phyloP scores from a whole-genome alignment of 2,113 vertebrate species.

The Phodopus roborovskii region DNA sequence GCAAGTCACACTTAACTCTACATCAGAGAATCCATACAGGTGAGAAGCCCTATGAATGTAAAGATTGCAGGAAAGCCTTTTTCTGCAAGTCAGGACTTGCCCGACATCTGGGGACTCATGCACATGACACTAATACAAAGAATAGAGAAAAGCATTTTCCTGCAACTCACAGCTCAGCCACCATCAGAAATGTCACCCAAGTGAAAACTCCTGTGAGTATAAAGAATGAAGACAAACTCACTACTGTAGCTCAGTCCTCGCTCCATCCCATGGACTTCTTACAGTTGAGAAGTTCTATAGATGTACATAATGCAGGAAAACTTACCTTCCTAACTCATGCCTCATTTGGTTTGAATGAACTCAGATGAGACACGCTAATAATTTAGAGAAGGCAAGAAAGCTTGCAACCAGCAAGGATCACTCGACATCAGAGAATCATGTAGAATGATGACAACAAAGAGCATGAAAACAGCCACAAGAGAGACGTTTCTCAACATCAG shows the following conservation, averaged over 20 bases:
- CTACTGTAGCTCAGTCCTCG: background rate
- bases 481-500: background rate
- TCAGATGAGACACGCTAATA: background rate
- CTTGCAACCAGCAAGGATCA: background rate
- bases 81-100: constrained; percentile 11
- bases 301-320: background rate
- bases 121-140: background rate
- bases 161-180: background rate
- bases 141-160: background rate
- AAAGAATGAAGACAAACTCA: background rate
- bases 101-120: background rate
- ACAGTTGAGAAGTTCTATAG: background rate
- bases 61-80: background rate
- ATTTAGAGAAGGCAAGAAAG: background rate
- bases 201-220: too few species aligned
- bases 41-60: constrained; percentile 10
- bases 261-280: background rate
- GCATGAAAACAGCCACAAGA: too few species aligned
- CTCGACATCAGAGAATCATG: background rate
- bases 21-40: constrained; percentile 2
- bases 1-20: constrained; percentile 15
- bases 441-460: background rate
- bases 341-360: background rate
- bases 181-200: background rate
- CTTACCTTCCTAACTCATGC: background rate